Base-by-base conservation (phyloP, 2,113 vertebrate genomes). In the Phoxinus phoxinus region DNA sequence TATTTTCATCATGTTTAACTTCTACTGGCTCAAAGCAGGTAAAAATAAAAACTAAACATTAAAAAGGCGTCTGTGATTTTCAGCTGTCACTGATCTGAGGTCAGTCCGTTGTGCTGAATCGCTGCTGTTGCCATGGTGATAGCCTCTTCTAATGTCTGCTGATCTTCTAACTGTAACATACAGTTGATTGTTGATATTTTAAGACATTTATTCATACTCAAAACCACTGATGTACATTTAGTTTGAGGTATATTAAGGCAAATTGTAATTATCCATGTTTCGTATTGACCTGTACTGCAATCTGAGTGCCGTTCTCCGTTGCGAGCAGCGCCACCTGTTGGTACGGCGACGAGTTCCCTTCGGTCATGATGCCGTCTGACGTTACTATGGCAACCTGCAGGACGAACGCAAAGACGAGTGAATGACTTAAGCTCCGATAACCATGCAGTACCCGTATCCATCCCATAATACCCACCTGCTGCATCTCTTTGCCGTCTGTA, bases 261-360 rank as follows among this genome's bases (percentile, higher is more conserved):
- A 48, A 48, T 32, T 65, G 13, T 65, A 65, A 6, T 30, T 2
- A 17, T 67, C 15, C 15, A 27, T 32, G 27, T 32, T 67, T 37
- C 6, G 51, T 6, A 84, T 82, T 65, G 88, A 96, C 95, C 94
- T 96, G 95, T 59, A 96, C 92, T 0, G 95, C 89, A 3, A 96
- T 94, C 86, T 94, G 94, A 0, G 95, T 94, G 86, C 94, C 93
- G 0, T 90, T 93, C 72, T 94, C 81, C 1, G 94, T 94, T 35
- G 94, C 93, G 90, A 96, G 85, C 85, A 96, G 90, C 6, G 94
- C 94, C 93, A 96, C 94, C 93, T 95, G 95, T 86, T 95, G 94
- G 53, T 93, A 94, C 2, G 85, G 74, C 32, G 93, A 89, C 5
- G 93, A 90, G 3, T 90, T 1, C 0, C 93, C 5, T 6, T 88